Evolutionary conservation across 1,140 invertebrate genomes (phyloP).

Genomic region (Hydropsyche tenuis): DNA sequence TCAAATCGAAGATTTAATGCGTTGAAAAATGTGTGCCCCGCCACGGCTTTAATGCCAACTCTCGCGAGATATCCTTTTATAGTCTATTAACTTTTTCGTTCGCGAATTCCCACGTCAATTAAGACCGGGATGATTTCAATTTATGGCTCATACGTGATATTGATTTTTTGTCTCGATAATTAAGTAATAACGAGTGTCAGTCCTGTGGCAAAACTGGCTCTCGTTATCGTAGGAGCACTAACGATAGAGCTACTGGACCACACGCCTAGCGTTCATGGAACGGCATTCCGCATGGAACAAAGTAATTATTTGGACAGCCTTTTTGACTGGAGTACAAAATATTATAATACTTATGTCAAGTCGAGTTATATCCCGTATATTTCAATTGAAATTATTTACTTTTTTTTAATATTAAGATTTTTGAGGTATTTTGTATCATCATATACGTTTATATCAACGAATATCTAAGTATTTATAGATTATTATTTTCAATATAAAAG

Average conservation of each 20-base stretch:
- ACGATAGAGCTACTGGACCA: conserved; percentile 3
- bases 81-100: not conserved
- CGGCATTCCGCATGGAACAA: conserved; percentile 5
- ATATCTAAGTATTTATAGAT: no score
- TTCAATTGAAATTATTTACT: no score
- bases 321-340: no score
- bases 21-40: no score
- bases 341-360: no score
- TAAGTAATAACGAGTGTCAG: conserved; percentile 12
- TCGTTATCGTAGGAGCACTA: not conserved
- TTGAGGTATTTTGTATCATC: no score
- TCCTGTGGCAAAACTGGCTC: not conserved
- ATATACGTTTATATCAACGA: no score
- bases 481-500: no score
- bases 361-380: no score
- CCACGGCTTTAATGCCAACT: no score
- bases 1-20: not conserved
- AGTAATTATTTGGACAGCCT: conserved; percentile 6
- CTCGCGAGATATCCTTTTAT: not conserved
- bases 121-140: not conserved
- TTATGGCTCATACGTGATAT: not conserved
- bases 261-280: not conserved
- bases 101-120: not conserved
- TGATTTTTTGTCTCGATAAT: not conserved
- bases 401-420: no score